Evolutionary conservation across 2,888 invertebrate genomes (phyloP).

Genomic region (Rhamnusium bicolor): DNA sequence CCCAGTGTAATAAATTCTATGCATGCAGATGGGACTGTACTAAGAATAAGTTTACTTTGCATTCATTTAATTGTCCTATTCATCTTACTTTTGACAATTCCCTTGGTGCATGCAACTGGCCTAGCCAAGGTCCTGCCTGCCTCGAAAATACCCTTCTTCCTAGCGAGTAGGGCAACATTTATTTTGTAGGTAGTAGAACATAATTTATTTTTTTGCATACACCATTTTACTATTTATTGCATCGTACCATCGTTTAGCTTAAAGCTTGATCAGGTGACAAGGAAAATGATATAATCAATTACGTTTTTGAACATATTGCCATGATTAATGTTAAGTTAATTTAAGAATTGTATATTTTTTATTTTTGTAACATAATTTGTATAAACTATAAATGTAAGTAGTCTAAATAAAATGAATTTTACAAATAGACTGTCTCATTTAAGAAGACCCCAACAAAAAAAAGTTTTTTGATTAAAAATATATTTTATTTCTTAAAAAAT

Average conservation of each 20-base stretch:
- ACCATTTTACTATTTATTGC: conserved; percentile 51
- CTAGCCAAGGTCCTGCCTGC: conserved; percentile 85
- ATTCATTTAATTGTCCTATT: conserved; percentile 85
- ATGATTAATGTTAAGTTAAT: conserved; percentile 18
- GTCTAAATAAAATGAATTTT: conserved; percentile 4
- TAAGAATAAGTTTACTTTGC: conserved; percentile 82
- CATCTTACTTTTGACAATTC: conserved; percentile 84
- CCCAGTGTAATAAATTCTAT: conserved; percentile 87
- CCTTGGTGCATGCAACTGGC: conserved; percentile 88
- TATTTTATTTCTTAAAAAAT: too few species aligned
- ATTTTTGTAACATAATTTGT: conserved; percentile 39
- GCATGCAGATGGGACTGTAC: conserved; percentile 86
- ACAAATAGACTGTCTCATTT: not conserved
- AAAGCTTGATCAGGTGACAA: conserved; percentile 26
- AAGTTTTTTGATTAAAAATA: too few species aligned
- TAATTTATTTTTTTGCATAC: conserved; percentile 41
- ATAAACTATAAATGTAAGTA: conserved; percentile 31
- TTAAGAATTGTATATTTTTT: conserved; percentile 37
- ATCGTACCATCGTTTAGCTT: conserved; percentile 43
- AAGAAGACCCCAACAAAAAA: too few species aligned
- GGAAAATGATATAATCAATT: conserved; percentile 6
- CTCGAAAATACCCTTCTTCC: conserved; percentile 77
- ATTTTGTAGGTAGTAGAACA: conserved; percentile 18
- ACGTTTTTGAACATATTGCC: conserved; percentile 9
- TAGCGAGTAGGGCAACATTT: conserved; percentile 47